A percentile compares a stretch with the other conserved stretches of the same genome.
phyloP scores from a whole-genome alignment of 2,888 invertebrate genomes.

The Pasiphila rectangulata region DNA sequence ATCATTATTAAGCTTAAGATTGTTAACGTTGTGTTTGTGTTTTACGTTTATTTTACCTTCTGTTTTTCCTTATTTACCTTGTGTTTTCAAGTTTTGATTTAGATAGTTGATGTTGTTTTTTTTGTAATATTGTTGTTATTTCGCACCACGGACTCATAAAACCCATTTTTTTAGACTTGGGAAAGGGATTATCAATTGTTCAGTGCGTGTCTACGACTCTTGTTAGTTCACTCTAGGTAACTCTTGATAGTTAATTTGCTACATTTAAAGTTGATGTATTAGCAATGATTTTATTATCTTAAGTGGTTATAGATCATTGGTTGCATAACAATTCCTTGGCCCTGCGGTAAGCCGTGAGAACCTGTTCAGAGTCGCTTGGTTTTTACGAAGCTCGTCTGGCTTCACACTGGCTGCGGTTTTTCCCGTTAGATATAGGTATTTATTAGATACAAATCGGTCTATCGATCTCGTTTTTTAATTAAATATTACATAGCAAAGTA shows the following conservation, averaged over 20 bases:
- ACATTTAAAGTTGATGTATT: neutral
- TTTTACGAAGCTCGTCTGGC: constrained; percentile 21
- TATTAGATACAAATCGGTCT: too few species aligned
- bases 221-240: too few species aligned
- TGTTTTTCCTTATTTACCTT: neutral
- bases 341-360: constrained; percentile 28
- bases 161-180: too few species aligned
- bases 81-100: too few species aligned
- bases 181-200: too few species aligned
- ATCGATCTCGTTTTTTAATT: too few species aligned
- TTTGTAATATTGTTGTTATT: too few species aligned
- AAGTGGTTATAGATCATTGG: constrained; percentile 19
- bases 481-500: neutral
- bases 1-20: constrained; percentile 3
- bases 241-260: neutral
- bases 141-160: too few species aligned
- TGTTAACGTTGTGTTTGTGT: too few species aligned
- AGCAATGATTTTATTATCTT: constrained; percentile 11
- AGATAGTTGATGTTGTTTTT: too few species aligned
- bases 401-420: constrained; percentile 24
- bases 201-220: too few species aligned
- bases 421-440: constrained; percentile 23
- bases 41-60: too few species aligned
- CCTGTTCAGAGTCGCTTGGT: constrained; percentile 28
- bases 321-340: constrained; percentile 30